Conservation (phyloP, 2,797 vertebrate genomes). For the Yasuhikotakia modesta region DNA sequence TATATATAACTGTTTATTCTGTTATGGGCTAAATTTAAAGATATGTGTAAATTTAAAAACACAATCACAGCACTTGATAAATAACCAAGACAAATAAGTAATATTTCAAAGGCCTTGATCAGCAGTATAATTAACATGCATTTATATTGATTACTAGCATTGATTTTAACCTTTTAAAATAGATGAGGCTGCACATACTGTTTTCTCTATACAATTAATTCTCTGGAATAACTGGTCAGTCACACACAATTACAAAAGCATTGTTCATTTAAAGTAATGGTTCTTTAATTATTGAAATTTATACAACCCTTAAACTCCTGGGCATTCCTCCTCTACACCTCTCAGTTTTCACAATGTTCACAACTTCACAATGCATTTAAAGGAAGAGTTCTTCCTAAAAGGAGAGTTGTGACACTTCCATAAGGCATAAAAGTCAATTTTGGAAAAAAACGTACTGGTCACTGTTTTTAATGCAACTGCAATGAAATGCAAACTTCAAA, state of each 20-base stretch:
- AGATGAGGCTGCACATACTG: background rate
- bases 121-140: background rate
- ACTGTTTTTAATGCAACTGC: slow-evolving; percentile 8
- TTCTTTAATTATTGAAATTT: slow-evolving; percentile 1
- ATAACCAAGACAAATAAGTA: slow-evolving; percentile 2
- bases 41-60: too few species aligned
- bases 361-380: too few species aligned
- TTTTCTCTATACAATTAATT: background rate
- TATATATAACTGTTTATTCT: background rate
- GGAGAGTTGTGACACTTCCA: too few species aligned
- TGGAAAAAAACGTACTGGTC: too few species aligned
- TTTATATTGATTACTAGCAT: background rate
- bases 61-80: background rate
- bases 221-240: background rate
- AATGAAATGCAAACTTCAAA: too few species aligned
- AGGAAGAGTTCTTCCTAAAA: too few species aligned
- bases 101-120: background rate
- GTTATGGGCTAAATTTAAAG: too few species aligned
- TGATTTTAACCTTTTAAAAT: slow-evolving; percentile 21
- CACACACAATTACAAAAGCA: background rate
- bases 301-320: background rate
- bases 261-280: background rate
- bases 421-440: too few species aligned
- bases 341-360: background rate
- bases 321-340: background rate